Base-by-base conservation (phyloP, 2,797 vertebrate genomes). In the Poeciliopsis presidionis region DNA sequence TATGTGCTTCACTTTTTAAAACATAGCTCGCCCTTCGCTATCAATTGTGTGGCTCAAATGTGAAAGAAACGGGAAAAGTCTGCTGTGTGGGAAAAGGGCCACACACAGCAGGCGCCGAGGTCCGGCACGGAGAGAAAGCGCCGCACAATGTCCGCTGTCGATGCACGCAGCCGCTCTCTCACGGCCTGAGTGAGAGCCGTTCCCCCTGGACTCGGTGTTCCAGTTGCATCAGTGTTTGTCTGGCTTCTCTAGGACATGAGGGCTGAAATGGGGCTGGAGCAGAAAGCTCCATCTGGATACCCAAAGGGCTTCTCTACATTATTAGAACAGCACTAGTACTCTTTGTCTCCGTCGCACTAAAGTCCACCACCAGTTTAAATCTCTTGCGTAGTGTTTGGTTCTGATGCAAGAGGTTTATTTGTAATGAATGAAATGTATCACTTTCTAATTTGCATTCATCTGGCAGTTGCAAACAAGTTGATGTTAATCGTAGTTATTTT, bases 121-220 rank as follows among this genome's bases (percentile, higher is more conserved):
- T 84, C 82, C 78, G 57, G 80, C 14, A 22, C 83, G 75, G 72
- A 81, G 81, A 78, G 89, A 89, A 82, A 79, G 85, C 46, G 2
- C 74, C 43, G 87, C 75, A 81, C 90, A 91, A 93, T 91, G 91
- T 94, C 88, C 47, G 45, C 85, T 83, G 88, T 86, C 86, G 89
- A 90, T 90, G 85, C 84, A 84, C 90, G 82, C 90, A 88, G 76
- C 82, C 43, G 73, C 87, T 91, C 88, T 92, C 91, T 94, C 88
- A 89, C 79, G 82, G 90, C 80, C 90, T 86, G 87, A 87, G 89
- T 84, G 89, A 92, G 90, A 89, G 90, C 86, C 86, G 88, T 90
- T 92, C 93, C 91, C 95, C 77, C 70, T n/a, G 81, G 91, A 94
- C 86, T 83, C 83, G 49, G 81, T 94, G 94, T 88, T 95, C 93